A percentile compares a stretch with the other conserved stretches of the same genome.
These are phyloP conservation scores for Basileuterus tristriatus DNA, from an alignment of 2,797 vertebrate species.

Conservation along the genomic window DNA sequence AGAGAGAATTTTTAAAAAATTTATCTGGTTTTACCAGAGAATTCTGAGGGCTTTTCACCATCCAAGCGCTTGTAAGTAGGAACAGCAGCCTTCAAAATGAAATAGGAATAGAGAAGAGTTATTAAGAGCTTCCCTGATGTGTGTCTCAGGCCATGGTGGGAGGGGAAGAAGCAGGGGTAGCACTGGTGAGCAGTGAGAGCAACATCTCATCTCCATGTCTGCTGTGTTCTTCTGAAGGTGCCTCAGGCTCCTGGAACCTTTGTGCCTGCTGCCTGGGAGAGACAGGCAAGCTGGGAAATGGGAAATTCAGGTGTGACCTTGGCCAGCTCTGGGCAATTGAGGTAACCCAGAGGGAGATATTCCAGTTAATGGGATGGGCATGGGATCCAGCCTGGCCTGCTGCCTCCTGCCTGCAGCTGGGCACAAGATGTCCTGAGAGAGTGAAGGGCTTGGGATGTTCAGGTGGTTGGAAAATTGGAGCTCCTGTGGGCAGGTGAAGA, in stretches of 20 bases:
- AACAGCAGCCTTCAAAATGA: not conserved
- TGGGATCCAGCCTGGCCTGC: not conserved
- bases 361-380: not conserved
- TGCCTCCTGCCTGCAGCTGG: not conserved
- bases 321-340: not conserved
- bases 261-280: not conserved
- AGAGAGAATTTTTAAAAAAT: not conserved
- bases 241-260: not conserved
- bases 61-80: not conserved
- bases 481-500: not conserved
- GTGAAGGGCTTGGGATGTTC: accelerated
- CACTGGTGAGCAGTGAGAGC: not conserved
- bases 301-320: not conserved
- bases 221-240: not conserved
- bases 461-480: not conserved
- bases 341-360: not conserved
- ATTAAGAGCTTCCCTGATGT: not conserved
- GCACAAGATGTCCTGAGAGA: not conserved
- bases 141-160: not conserved
- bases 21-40: not conserved
- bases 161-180: not conserved
- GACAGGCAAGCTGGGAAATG: not conserved
- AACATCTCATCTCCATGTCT: not conserved
- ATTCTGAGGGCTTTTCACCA: not conserved
- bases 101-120: not conserved